These are phyloP conservation scores for Apocheima hispidaria DNA, from an alignment of 2,888 invertebrate genomes.

Conservation along the genomic window DNA sequence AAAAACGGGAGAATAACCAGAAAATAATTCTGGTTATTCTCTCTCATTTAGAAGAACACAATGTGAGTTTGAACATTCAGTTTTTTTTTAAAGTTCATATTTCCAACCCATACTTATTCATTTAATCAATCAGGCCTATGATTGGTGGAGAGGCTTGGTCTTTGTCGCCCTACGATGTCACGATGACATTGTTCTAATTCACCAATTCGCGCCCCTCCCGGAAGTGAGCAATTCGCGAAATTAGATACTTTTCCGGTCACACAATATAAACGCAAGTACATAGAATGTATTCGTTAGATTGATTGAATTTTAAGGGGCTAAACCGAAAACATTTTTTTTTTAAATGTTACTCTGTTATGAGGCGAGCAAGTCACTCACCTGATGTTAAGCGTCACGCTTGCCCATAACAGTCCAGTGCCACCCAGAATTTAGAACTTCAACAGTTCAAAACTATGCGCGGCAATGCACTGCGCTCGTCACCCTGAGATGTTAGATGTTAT, in stretches of 20 bases:
- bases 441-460: too few species aligned
- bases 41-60: too few species aligned
- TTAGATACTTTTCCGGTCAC: slow-evolving; percentile 53
- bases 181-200: slow-evolving; percentile 44
- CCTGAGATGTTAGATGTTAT: too few species aligned
- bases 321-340: too few species aligned
- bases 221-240: slow-evolving; percentile 77
- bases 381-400: too few species aligned
- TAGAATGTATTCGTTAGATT: slow-evolving; percentile 19
- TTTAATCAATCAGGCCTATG: slow-evolving; percentile 13
- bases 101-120: slow-evolving; percentile 1
- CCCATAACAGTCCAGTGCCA: too few species aligned
- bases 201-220: slow-evolving; percentile 71
- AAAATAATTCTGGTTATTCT: too few species aligned
- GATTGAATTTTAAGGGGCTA: not conserved
- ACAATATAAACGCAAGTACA: slow-evolving; percentile 16
- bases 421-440: too few species aligned
- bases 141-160: slow-evolving; percentile 53
- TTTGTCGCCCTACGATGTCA: slow-evolving; percentile 59
- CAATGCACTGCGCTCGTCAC: too few species aligned
- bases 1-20: too few species aligned
- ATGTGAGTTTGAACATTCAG: not conserved
- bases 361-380: too few species aligned
- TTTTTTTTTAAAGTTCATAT: not conserved
- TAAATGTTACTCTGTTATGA: too few species aligned